Evolutionary conservation across 2,888 invertebrate genomes (phyloP).

Genomic region (Hymenopus coronatus): DNA sequence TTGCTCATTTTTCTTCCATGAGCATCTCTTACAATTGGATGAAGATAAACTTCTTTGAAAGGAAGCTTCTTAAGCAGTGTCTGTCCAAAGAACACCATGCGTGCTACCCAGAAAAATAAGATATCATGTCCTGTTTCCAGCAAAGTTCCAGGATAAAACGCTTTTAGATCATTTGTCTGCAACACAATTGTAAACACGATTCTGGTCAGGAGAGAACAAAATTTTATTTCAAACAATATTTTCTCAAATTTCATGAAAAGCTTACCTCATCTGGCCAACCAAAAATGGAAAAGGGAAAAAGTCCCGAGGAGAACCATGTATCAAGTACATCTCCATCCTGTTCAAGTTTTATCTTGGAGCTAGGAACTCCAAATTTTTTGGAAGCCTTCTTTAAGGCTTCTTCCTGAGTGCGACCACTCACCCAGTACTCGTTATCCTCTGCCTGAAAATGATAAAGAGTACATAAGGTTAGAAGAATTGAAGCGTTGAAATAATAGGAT

Average conservation of each 20-base stretch:
- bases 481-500: too few relatives aligned
- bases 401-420: constrained; percentile 56
- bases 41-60: constrained; percentile 89
- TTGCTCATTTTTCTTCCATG: constrained; percentile 99
- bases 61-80: constrained; percentile 87
- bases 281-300: constrained; percentile 94
- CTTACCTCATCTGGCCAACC: constrained; percentile 89
- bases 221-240: not conserved
- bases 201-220: not conserved
- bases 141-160: constrained; percentile 88
- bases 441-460: constrained; percentile 35
- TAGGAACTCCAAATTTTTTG: constrained; percentile 59
- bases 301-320: constrained; percentile 97
- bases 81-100: constrained; percentile 97
- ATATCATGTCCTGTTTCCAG: constrained; percentile 98
- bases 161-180: constrained; percentile 63
- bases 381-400: constrained; percentile 81
- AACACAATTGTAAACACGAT: not conserved
- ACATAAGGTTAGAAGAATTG: too few relatives aligned
- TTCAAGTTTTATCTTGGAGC: constrained; percentile 55
- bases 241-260: not conserved
- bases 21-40: constrained; percentile 96
- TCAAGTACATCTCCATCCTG: constrained; percentile 97
- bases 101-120: constrained; percentile 98
- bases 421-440: constrained; percentile 57